phyloP scores from a whole-genome alignment of 2,797 vertebrate genomes.

The Ctenopoma kingsleyae region DNA sequence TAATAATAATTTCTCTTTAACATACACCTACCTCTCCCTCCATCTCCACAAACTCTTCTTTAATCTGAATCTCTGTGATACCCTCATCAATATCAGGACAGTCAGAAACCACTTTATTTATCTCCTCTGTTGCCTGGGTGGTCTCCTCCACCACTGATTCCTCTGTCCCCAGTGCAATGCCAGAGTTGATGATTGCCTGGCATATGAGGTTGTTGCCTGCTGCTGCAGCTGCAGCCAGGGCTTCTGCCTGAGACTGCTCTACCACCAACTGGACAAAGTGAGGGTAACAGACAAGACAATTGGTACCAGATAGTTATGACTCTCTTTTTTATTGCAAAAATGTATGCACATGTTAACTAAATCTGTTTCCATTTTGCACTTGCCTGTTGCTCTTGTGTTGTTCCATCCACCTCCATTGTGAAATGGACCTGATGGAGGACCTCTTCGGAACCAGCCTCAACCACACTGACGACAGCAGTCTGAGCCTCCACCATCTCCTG shows the following conservation, averaged over 20 bases:
- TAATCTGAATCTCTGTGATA: slow-evolving; percentile 83
- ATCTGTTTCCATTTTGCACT: not conserved
- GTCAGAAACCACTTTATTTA: slow-evolving; percentile 68
- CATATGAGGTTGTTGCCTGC: slow-evolving; percentile 91
- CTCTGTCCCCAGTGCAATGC: slow-evolving; percentile 88
- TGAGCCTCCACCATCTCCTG: slow-evolving; percentile 75
- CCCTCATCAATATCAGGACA: slow-evolving; percentile 62
- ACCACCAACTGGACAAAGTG: slow-evolving; percentile 72
- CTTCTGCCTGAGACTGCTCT: slow-evolving; percentile 81
- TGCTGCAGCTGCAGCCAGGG: slow-evolving; percentile 81
- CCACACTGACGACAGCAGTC: slow-evolving; percentile 88
- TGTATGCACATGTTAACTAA: no score
- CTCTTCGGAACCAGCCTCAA: slow-evolving; percentile 90
- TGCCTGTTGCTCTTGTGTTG: slow-evolving; percentile 83
- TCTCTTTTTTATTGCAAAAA: not conserved
- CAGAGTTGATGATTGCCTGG: slow-evolving; percentile 96
- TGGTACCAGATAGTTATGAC: not conserved
- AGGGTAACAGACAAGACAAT: not conserved
- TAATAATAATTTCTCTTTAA: no score
- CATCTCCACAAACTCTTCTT: slow-evolving; percentile 83
- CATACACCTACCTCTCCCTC: slow-evolving; percentile 61
- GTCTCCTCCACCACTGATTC: slow-evolving; percentile 73
- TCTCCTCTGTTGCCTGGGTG: slow-evolving; percentile 40
- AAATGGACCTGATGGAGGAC: slow-evolving; percentile 93
- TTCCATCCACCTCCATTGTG: slow-evolving; percentile 89